Conservation (phyloP, 2,888 invertebrate genomes). For the Acanthosepion lycidas region DNA sequence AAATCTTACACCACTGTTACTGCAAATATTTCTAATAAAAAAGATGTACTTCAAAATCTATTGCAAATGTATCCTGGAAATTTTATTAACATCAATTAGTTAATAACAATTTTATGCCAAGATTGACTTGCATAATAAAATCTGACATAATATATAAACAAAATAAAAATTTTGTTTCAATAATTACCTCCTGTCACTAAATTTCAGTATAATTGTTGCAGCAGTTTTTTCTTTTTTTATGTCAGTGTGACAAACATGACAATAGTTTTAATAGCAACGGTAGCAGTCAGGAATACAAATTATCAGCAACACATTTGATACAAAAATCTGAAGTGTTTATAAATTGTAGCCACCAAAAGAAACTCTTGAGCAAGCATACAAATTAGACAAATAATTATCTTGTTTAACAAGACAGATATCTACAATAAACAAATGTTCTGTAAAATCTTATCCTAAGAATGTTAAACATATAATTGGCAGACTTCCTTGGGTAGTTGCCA, state of each 20-base stretch:
- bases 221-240: not conserved
- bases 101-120: too few species aligned
- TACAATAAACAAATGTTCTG: not conserved
- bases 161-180: not conserved
- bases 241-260: not conserved
- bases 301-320: not conserved
- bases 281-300: not conserved
- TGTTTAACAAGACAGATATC: not conserved
- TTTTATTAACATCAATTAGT: too few species aligned
- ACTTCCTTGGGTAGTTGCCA: constrained; percentile 33
- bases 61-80: too few species aligned
- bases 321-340: not conserved
- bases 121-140: too few species aligned
- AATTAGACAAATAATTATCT: not conserved
- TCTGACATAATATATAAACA: too few species aligned
- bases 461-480: not conserved
- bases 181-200: not conserved
- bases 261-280: not conserved
- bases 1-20: too few species aligned
- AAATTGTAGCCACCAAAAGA: not conserved
- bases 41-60: too few species aligned
- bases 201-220: not conserved
- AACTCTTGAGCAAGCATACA: not conserved
- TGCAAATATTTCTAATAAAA: too few species aligned
- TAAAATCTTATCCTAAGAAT: not conserved